phyloP scores from a whole-genome alignment of 1,140 invertebrate genomes.

The Papilio aristodemus region DNA sequence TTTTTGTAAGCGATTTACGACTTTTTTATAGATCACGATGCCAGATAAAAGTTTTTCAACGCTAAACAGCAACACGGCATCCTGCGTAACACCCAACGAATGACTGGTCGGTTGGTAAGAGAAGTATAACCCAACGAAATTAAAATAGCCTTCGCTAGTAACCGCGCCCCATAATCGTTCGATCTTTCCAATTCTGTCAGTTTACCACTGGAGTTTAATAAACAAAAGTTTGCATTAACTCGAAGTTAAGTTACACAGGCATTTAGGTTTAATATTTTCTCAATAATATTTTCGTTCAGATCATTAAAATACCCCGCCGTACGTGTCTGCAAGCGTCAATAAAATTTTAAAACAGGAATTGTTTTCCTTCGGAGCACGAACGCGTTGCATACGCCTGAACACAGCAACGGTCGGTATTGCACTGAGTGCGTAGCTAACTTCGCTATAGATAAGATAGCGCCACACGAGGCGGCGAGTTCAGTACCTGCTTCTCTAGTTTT shows the following conservation, averaged over 20 bases:
- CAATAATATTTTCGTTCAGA: slow-evolving; percentile 52
- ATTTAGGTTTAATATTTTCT: slow-evolving; percentile 55
- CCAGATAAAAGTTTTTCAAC: slow-evolving; percentile 63
- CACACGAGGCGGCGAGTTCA: not conserved
- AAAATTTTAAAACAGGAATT: slow-evolving; percentile 50
- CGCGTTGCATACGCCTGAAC: slow-evolving; percentile 31
- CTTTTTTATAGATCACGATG: slow-evolving; percentile 52
- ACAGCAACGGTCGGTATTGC: slow-evolving; percentile 15
- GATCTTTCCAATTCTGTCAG: slow-evolving; percentile 55
- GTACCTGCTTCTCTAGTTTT: slow-evolving; percentile 21
- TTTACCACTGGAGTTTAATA: slow-evolving; percentile 56
- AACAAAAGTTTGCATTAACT: slow-evolving; percentile 66
- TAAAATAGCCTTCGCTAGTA: slow-evolving; percentile 47
- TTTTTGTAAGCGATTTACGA: slow-evolving; percentile 43
- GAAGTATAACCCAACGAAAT: slow-evolving; percentile 66
- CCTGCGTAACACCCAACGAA: slow-evolving; percentile 45
- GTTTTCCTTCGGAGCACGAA: slow-evolving; percentile 67
- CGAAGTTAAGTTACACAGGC: slow-evolving; percentile 51
- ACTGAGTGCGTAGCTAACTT: slow-evolving; percentile 30
- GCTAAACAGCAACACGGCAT: slow-evolving; percentile 49
- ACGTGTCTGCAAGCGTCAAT: slow-evolving; percentile 65
- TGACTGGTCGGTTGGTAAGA: slow-evolving; percentile 58
- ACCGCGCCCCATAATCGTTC: slow-evolving; percentile 42
- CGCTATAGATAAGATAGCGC: slow-evolving; percentile 35
- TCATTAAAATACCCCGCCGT: slow-evolving; percentile 49